Conservation (phyloP, 2,797 vertebrate species). For the Nothura maculosa region DNA sequence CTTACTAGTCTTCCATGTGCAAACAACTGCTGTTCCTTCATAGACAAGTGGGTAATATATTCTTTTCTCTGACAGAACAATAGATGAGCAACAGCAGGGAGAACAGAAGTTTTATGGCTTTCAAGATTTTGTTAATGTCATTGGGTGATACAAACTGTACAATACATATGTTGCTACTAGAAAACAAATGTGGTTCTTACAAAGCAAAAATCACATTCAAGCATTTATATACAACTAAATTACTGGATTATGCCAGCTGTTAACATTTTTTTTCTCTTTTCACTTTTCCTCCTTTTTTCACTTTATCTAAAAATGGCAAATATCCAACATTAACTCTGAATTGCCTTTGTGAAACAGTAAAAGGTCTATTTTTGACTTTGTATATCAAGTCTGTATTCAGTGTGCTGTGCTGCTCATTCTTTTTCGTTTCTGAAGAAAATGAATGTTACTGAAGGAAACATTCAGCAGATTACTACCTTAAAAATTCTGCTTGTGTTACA, state of each 20-base stretch:
- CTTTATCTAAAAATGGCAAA: background rate
- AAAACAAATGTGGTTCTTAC: slow-evolving; percentile 9
- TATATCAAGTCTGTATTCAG: background rate
- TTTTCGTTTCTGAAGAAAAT: background rate
- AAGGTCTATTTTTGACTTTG: background rate
- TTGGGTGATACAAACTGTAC: background rate
- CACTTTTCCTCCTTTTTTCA: background rate
- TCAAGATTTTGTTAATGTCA: slow-evolving; percentile 42
- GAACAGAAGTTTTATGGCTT: slow-evolving; percentile 56
- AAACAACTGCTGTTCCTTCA: slow-evolving; percentile 45
- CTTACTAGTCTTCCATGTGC: background rate
- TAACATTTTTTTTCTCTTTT: background rate
- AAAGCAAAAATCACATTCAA: slow-evolving; percentile 10
- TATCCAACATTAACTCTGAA: background rate
- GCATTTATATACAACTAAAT: background rate
- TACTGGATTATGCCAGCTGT: background rate
- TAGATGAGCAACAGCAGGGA: background rate
- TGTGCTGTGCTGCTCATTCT: background rate
- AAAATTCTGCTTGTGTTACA: background rate
- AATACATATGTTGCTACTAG: slow-evolving; percentile 28
- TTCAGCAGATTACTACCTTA: background rate
- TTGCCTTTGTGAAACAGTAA: background rate
- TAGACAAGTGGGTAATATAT: slow-evolving; percentile 13
- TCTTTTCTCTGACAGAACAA: slow-evolving; percentile 38
- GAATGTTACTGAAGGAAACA: background rate